A percentile compares a stretch with the other conserved stretches of the same genome.
phyloP scores from a whole-genome alignment of 1,140 invertebrate species.

The Goniozus legneri region DNA sequence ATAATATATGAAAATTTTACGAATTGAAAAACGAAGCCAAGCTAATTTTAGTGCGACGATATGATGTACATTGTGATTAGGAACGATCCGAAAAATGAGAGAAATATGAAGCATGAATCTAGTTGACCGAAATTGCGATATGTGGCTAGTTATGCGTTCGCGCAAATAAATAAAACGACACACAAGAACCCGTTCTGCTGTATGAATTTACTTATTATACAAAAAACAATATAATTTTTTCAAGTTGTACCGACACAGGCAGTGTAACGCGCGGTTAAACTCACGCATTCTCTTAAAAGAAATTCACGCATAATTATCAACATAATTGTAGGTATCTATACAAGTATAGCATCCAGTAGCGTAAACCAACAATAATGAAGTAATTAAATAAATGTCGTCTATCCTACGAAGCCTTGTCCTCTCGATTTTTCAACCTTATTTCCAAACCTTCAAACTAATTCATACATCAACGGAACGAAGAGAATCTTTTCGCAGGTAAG shows the following conservation, averaged over 20 bases:
- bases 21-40: too few species aligned
- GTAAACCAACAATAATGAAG: constrained; percentile 48
- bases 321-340: constrained; percentile 54
- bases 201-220: constrained; percentile 6
- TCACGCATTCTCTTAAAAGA: constrained; percentile 49
- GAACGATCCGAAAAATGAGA: too few species aligned
- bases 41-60: too few species aligned
- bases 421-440: too few species aligned
- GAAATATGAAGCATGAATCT: too few species aligned
- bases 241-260: constrained; percentile 23
- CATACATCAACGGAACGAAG: too few species aligned
- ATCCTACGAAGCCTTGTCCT: constrained; percentile 38
- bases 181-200: constrained; percentile 14
- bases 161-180: background rate
- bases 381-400: constrained; percentile 55
- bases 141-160: background rate
- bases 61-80: too few species aligned
- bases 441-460: too few species aligned
- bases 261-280: constrained; percentile 33
- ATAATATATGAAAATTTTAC: too few species aligned
- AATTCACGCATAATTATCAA: constrained; percentile 54
- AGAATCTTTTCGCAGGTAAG: too few species aligned
- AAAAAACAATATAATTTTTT: constrained; percentile 1
- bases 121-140: background rate
- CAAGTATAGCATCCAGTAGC: constrained; percentile 51